Conservation (phyloP, 2,888 invertebrate genomes). For the Tyria jacobaeae region DNA sequence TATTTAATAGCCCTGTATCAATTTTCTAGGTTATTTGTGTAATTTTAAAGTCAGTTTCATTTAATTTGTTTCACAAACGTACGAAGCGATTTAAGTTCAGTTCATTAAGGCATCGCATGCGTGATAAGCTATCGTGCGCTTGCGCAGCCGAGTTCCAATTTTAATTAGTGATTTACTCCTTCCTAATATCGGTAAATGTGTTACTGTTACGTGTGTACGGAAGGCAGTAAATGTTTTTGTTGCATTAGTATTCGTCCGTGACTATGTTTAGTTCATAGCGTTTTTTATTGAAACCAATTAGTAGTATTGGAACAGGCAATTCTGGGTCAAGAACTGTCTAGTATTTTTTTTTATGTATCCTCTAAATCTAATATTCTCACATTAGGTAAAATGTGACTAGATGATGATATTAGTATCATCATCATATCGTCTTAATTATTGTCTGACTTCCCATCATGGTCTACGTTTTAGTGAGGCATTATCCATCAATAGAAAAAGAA, state of each 20-base stretch:
- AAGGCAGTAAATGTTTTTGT: constrained; percentile 42
- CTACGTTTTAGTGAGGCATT: too few species aligned
- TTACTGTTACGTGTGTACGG: constrained; percentile 50
- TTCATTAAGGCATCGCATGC: constrained; percentile 29
- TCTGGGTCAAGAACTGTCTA: background rate
- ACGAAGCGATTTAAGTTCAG: background rate
- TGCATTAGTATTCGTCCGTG: constrained; percentile 13
- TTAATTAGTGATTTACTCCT: constrained; percentile 37
- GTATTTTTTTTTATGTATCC: too few species aligned
- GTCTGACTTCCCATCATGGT: too few species aligned
- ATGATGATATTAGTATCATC: too few species aligned
- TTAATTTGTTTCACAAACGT: too few species aligned
- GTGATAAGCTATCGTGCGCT: constrained; percentile 40
- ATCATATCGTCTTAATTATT: too few species aligned
- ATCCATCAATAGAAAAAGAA: too few species aligned
- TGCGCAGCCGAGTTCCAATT: constrained; percentile 15
- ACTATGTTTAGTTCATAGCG: background rate
- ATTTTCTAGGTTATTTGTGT: background rate
- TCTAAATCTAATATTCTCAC: too few species aligned
- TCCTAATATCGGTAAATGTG: constrained; percentile 52
- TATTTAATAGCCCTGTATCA: too few species aligned
- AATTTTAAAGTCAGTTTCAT: too few species aligned
- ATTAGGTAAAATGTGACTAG: too few species aligned
- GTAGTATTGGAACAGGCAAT: background rate
- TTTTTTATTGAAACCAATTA: background rate